Evolutionary conservation across 1,140 invertebrate genomes (phyloP).

Genomic region (Homarus americanus): DNA sequence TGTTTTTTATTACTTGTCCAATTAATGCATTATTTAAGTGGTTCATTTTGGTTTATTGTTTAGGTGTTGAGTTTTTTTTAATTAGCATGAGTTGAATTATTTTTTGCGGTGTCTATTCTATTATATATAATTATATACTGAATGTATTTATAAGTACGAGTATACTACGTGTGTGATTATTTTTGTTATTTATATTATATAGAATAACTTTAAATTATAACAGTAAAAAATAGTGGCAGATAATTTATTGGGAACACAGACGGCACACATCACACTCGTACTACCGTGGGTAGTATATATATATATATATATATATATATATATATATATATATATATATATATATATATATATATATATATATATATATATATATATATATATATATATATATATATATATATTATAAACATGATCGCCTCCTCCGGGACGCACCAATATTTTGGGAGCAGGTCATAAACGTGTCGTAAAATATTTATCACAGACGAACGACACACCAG

Average conservation of each 20-base stretch:
- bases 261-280: too few relatives aligned
- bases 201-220: too few relatives aligned
- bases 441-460: constrained; percentile 35
- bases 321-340: constrained; percentile 6
- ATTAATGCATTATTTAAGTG: constrained; percentile 19
- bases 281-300: too few relatives aligned
- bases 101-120: too few relatives aligned
- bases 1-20: constrained; percentile 9
- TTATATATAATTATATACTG: too few relatives aligned
- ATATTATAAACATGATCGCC: neutral
- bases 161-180: too few relatives aligned
- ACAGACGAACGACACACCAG: neutral
- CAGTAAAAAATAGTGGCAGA: too few relatives aligned
- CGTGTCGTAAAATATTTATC: constrained; percentile 45
- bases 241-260: too few relatives aligned
- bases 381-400: neutral
- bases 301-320: neutral
- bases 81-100: too few relatives aligned
- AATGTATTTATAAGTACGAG: too few relatives aligned
- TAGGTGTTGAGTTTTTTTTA: too few relatives aligned
- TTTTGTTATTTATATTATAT: too few relatives aligned
- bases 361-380: constrained; percentile 2
- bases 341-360: constrained; percentile 2
- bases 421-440: neutral
- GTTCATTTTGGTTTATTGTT: neutral